Evolutionary conservation across 2,888 invertebrate species (phyloP).

Genomic region (Orthonychiurus folsomi): DNA sequence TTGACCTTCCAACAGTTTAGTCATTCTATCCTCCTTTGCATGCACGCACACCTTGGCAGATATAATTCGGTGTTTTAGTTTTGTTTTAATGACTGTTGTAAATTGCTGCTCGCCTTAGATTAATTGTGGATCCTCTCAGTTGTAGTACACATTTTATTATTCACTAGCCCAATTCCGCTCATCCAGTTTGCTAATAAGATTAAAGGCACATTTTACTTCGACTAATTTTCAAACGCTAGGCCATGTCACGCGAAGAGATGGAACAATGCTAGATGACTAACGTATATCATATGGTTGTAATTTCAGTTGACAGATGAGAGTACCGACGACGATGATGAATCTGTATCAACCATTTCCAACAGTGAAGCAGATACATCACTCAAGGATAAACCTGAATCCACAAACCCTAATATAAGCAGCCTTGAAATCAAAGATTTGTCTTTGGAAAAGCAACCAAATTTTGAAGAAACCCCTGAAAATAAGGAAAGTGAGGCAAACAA

Average conservation of each 20-base stretch:
- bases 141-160: no score
- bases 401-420: not conserved
- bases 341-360: not conserved
- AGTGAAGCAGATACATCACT: not conserved
- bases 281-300: no score
- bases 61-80: not conserved
- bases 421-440: not conserved
- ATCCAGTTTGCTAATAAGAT: no score
- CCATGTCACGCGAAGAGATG: no score
- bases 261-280: no score
- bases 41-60: not conserved
- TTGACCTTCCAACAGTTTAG: not conserved
- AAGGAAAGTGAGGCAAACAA: constrained; percentile 1
- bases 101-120: not conserved
- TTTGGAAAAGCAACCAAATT: not conserved
- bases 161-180: no score
- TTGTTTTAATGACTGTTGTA: not conserved
- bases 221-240: not conserved
- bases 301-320: constrained; percentile 40
- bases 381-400: not conserved
- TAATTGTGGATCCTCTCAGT: no score
- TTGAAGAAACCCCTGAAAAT: not conserved
- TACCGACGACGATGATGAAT: constrained; percentile 15
- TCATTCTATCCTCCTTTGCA: not conserved
- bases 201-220: no score